Evolutionary conservation across 2,797 vertebrate genomes (phyloP), one percentile per base, ranked within the genome.

Genomic region (Crypturellus tataupa): DNA sequence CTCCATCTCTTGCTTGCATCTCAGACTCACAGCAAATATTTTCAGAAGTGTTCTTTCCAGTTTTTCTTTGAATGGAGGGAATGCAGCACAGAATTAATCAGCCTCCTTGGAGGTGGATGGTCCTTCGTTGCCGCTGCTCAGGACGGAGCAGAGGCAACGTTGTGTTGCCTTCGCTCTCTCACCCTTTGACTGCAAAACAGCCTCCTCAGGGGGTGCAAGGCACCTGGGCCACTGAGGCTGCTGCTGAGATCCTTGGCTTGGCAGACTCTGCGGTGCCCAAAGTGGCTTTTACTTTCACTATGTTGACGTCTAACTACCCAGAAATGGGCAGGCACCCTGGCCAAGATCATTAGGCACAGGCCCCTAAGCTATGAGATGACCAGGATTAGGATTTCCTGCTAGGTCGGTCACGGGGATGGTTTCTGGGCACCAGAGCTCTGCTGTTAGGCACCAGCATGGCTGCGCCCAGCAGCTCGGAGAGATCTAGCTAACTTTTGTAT

Each of bases 331-430:
- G 69, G 58, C 71, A 88, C 75, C 25, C 23, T 65, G 80, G 94
- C 78, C 78, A 93, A 62, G 93, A 51, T 87, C 78, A 87, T 95
- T 90, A 94, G 49, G 56, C 53, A 59, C 7, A 55, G 78, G 53
- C 29, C 40, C 80, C 75, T 65, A 69, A 90, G 71, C 62, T 4
- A 1, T 93, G 86, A 89, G 86, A 94, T 86, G 77, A 85, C 59
- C 83, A 87, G 53, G 80, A 75, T 93, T 91, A 77, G 82, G 47
- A 53, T 65, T 84, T 85, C 75, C 91, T 94, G 78, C 64, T 93
- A 83, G 77, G 51, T 90, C 94, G 81, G 77, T 89, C 80, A 67
- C 75, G 75, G 76, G 59, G 15, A 53, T 69, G 60, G 71, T 68
- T 94, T 81, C 90, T 95, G 83, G 68, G 62, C 3, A 1, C 60